Evolutionary conservation across 2,113 vertebrate species (phyloP).

Genomic region (Lathamus discolor): DNA sequence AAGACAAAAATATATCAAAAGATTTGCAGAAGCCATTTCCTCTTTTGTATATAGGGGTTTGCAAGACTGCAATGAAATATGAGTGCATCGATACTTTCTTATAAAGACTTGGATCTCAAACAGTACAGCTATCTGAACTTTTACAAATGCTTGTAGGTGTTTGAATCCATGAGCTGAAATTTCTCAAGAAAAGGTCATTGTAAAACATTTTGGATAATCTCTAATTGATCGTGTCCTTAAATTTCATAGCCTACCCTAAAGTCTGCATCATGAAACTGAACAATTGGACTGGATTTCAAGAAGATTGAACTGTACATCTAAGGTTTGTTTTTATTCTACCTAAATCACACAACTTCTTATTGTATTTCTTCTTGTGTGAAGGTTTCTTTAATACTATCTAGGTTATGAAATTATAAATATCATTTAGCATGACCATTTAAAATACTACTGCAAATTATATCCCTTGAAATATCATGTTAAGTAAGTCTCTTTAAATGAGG

Average conservation of each 20-base stretch:
- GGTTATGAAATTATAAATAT: background rate
- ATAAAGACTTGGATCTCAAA: background rate
- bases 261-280: background rate
- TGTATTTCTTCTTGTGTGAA: background rate
- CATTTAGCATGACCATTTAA: background rate
- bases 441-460: background rate
- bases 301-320: background rate
- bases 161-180: background rate
- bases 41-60: background rate
- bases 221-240: background rate
- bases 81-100: background rate
- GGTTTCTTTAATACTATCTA: background rate
- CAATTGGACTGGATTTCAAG: background rate
- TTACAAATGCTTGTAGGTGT: background rate
- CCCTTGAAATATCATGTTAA: background rate
- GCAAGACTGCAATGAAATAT: background rate
- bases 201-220: background rate
- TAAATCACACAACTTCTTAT: background rate
- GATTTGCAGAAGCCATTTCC: background rate
- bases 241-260: background rate
- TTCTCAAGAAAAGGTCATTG: rapidly evolving
- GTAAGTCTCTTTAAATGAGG: background rate
- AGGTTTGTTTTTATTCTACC: background rate
- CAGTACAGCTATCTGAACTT: background rate
- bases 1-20: background rate